A percentile compares a stretch with the other conserved stretches of the same genome.
phyloP scores from a whole-genome alignment of 2,113 vertebrate genomes.

The Cricetomys ansorgei region DNA sequence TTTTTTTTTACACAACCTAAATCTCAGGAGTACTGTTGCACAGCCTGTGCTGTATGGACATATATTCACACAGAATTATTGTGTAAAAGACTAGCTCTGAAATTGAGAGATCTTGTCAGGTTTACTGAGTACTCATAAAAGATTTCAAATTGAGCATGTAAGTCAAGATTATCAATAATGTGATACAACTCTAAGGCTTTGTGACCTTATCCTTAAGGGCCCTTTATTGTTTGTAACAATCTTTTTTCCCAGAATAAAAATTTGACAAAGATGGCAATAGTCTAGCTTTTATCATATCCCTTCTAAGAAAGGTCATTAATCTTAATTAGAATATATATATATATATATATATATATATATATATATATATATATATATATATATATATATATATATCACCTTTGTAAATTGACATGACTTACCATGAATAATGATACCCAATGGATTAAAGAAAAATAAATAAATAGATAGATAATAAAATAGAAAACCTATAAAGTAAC shows the following conservation, averaged over 20 bases:
- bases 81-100: not conserved
- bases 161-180: not conserved
- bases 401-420: not conserved
- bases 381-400: too few species aligned
- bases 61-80: not conserved
- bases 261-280: not conserved
- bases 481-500: not conserved
- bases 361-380: too few species aligned
- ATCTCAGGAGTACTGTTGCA: not conserved
- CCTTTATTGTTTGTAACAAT: not conserved
- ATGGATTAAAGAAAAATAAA: not conserved
- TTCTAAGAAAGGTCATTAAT: not conserved
- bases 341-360: too few species aligned
- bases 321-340: not conserved
- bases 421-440: not conserved
- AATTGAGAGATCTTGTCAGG: not conserved
- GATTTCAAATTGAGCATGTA: not conserved
- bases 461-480: too few species aligned
- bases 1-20: not conserved
- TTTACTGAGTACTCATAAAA: not conserved
- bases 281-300: not conserved
- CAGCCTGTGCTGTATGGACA: not conserved
- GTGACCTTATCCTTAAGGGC: not conserved
- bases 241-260: not conserved
- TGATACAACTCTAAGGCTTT: not conserved